Conservation (phyloP, 2,888 invertebrate species). For the Cantharis flavilabris region DNA sequence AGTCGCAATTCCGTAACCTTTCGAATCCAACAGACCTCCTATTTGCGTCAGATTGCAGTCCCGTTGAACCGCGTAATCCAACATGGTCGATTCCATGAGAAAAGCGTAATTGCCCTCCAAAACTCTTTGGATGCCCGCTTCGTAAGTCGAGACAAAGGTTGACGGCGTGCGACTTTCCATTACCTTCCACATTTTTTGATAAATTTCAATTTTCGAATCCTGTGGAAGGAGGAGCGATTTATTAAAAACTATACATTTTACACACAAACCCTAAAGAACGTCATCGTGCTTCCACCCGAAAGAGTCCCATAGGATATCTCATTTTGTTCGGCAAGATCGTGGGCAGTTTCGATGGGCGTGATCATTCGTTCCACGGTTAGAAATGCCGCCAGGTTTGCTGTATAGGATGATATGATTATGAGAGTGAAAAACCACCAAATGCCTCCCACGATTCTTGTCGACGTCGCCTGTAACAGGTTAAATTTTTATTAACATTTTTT, state of each 20-base stretch:
- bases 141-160: constrained; percentile 87
- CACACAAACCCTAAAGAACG: constrained; percentile 85
- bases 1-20: constrained; percentile 95
- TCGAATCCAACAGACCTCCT: constrained; percentile 82
- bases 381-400: constrained; percentile 97
- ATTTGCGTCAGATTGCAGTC: constrained; percentile 98
- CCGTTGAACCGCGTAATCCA: constrained; percentile 93
- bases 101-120: constrained; percentile 93
- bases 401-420: constrained; percentile 97
- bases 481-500: not conserved
- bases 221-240: constrained; percentile 43
- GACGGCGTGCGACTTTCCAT: constrained; percentile 83
- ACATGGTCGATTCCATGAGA: constrained; percentile 96
- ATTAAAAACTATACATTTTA: not conserved
- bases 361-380: constrained; percentile 96
- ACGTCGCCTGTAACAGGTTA: constrained; percentile 70
- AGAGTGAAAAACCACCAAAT: constrained; percentile 99
- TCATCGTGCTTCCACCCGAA: constrained; percentile 94
- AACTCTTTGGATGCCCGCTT: constrained; percentile 88
- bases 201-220: constrained; percentile 89
- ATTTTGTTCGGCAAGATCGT: constrained; percentile 92
- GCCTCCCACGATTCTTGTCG: constrained; percentile 93
- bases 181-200: constrained; percentile 92
- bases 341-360: constrained; percentile 93
- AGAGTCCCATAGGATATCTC: constrained; percentile 93